Conservation (phyloP, 2,113 vertebrate genomes). For the Ammodytes marinus region DNA sequence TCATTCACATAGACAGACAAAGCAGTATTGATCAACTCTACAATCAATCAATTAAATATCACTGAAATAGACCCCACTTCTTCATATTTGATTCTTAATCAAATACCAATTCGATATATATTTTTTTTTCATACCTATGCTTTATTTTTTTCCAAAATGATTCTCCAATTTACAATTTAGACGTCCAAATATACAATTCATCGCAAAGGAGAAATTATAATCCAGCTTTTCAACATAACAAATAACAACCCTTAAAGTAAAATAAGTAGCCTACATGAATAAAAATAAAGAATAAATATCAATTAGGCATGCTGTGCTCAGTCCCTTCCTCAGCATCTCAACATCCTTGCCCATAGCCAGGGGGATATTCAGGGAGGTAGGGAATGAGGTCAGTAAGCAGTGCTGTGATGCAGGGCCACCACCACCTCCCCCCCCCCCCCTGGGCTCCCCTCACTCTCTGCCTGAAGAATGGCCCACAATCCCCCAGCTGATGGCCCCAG, state of each 20-base stretch:
- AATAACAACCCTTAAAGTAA: no score
- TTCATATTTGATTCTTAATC: slow-evolving; percentile 32
- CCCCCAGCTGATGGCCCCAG: slow-evolving; percentile 60
- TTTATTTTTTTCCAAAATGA: no score
- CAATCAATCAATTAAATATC: slow-evolving; percentile 14
- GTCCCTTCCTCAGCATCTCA: slow-evolving; percentile 17
- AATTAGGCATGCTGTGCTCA: not conserved
- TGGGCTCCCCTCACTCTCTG: slow-evolving; percentile 54
- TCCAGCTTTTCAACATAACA: no score
- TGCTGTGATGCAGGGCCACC: slow-evolving; percentile 56
- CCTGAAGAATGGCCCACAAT: slow-evolving; percentile 42
- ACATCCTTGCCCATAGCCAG: slow-evolving; percentile 19
- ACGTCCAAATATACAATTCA: no score
- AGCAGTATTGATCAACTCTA: slow-evolving; percentile 31
- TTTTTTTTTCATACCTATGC: no score
- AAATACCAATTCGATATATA: slow-evolving; percentile 3
- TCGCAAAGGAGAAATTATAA: no score
- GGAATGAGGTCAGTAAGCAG: slow-evolving; percentile 75
- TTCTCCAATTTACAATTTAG: no score
- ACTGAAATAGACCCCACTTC: not conserved
- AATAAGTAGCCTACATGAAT: no score
- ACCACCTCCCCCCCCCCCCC: slow-evolving; percentile 28
- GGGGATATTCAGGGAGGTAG: slow-evolving; percentile 39
- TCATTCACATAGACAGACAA: slow-evolving; percentile 22
- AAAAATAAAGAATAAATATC: not conserved